Conservation (phyloP, 1,140 invertebrate species). For the Zaprionus tsacasi region DNA sequence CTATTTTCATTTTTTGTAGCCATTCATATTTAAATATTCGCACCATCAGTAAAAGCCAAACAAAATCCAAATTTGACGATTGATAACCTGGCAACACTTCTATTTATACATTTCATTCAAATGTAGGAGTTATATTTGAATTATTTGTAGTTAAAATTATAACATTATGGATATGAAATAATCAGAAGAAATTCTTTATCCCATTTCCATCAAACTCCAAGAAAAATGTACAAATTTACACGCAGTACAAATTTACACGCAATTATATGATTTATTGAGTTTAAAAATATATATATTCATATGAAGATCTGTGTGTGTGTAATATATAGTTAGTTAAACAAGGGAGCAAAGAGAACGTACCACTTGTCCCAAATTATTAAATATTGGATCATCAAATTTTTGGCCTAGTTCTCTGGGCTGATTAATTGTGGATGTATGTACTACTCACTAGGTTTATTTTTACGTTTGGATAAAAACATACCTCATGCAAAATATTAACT, state of each 20-base stretch:
- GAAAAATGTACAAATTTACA: no score
- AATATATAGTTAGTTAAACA: conserved; percentile 30
- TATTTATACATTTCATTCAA: no score
- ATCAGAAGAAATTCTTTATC: background rate
- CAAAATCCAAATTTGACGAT: no score
- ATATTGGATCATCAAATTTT: conserved; percentile 7
- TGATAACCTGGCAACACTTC: no score
- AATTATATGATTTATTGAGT: conserved; percentile 23
- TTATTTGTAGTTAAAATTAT: no score
- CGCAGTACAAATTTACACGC: background rate
- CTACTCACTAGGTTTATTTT: conserved; percentile 18
- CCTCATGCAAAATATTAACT: conserved; percentile 39
- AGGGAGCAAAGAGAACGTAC: conserved; percentile 35
- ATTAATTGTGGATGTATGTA: conserved; percentile 20
- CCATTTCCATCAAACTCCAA: background rate
- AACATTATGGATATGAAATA: background rate
- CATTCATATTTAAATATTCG: no score
- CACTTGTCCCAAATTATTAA: conserved; percentile 18
- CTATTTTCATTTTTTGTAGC: no score
- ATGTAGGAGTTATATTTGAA: no score
- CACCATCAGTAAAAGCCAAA: no score
- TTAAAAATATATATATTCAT: conserved; percentile 37
- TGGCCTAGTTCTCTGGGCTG: conserved; percentile 21
- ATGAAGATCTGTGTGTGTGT: conserved; percentile 10
- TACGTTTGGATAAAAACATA: conserved; percentile 28